These are phyloP conservation scores for Panurus biarmicus DNA, from an alignment of 2,113 vertebrate genomes.

Conservation along the genomic window DNA sequence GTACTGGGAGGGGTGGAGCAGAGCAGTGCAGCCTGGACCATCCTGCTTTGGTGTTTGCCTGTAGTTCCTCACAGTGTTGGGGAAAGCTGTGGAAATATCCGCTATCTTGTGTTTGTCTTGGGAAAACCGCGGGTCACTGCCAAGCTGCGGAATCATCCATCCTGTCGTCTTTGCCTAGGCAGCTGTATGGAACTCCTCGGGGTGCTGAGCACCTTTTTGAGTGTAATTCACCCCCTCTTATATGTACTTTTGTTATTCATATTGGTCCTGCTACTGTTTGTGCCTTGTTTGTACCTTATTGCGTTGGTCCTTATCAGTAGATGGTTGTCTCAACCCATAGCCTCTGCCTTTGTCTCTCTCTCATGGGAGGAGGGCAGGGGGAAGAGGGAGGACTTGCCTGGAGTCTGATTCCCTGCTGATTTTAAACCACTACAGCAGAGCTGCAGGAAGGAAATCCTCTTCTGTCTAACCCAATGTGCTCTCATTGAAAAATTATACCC, in stretches of 20 bases:
- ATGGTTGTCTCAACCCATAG: too few species aligned
- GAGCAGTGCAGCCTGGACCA: rapidly evolving
- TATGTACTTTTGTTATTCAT: too few species aligned
- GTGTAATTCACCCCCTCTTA: not conserved
- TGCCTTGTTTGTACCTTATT: too few species aligned
- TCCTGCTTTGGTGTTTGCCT: not conserved
- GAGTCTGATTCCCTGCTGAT: not conserved
- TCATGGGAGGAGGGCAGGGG: not conserved
- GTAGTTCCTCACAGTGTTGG: not conserved
- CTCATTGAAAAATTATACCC: not conserved
- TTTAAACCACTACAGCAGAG: not conserved
- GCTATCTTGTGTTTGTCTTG: rapidly evolving
- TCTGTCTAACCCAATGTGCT: not conserved
- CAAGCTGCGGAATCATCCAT: rapidly evolving
- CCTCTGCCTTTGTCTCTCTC: not conserved
- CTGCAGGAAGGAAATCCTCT: not conserved
- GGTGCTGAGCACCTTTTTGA: not conserved
- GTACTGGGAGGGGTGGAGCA: too few species aligned
- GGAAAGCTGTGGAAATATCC: not conserved
- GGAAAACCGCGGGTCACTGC: rapidly evolving
- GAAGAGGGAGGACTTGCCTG: not conserved
- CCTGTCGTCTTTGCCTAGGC: too few species aligned
- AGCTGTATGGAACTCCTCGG: rapidly evolving
- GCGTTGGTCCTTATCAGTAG: rapidly evolving
- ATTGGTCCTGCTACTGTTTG: rapidly evolving